These are phyloP conservation scores for Meriones unguiculatus DNA, from an alignment of 2,113 vertebrate genomes.

Conservation along the genomic window DNA sequence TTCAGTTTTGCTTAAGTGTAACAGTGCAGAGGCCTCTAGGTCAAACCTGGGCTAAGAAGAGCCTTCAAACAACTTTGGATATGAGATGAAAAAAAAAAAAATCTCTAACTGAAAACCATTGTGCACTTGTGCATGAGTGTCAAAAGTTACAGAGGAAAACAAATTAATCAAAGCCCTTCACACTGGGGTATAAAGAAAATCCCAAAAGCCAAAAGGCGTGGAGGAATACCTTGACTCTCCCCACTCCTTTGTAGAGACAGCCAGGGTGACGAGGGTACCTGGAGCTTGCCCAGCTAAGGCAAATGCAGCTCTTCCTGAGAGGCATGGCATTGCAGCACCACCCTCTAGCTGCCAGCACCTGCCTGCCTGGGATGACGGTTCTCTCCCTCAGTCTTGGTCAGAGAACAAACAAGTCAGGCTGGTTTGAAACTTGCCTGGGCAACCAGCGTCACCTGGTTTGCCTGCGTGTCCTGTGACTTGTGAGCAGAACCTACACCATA, in stretches of 20 bases:
- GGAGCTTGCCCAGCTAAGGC: background rate
- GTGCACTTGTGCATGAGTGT: background rate
- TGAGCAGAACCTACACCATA: background rate
- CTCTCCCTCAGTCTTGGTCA: background rate
- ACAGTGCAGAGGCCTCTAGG: background rate
- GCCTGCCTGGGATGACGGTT: background rate
- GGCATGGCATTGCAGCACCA: background rate
- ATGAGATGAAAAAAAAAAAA: background rate
- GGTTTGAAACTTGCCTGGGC: conserved; percentile 72
- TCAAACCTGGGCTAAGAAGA: background rate
- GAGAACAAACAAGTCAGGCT: conserved; percentile 76
- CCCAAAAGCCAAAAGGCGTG: background rate
- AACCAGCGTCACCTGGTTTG: background rate
- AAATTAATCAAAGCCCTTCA: background rate
- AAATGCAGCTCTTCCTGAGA: background rate
- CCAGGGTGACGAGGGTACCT: background rate
- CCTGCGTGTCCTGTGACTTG: background rate
- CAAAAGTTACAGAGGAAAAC: background rate
- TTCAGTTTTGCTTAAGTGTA: conserved; percentile 8
- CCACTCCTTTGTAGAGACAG: background rate
- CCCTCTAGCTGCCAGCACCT: background rate
- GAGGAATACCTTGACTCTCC: conserved; percentile 16
- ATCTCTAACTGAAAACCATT: background rate
- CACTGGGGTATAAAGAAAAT: background rate
- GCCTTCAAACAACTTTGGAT: background rate